Percentiles rank a stretch among this genome's conserved stretches.
Conservation (phyloP, 2,113 vertebrate genomes). For the Scytalopus superciliaris region DNA sequence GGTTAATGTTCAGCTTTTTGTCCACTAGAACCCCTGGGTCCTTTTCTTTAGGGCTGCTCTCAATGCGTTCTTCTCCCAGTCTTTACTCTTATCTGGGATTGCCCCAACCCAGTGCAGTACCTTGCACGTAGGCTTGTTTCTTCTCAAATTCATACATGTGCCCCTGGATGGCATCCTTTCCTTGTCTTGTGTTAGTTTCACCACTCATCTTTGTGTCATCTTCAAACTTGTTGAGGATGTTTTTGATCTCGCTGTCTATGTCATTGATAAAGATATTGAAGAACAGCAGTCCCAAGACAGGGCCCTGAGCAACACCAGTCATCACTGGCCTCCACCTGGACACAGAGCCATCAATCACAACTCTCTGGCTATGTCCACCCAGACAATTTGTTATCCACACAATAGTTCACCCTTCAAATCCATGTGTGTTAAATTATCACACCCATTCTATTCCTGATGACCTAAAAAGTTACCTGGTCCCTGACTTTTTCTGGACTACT, state of each 20-base stretch:
- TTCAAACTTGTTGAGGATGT: background rate
- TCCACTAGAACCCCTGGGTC: fast-evolving
- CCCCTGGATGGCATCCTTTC: background rate
- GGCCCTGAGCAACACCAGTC: background rate
- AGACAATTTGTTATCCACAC: background rate
- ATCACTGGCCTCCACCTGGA: background rate
- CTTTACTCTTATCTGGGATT: background rate
- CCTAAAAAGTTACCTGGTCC: background rate
- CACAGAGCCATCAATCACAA: background rate
- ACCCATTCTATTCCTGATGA: background rate
- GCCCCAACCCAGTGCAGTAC: fast-evolving
- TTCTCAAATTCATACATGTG: background rate
- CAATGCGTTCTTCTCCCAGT: no score
- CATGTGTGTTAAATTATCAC: background rate
- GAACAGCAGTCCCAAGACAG: background rate
- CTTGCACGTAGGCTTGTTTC: background rate
- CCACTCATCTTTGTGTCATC: background rate
- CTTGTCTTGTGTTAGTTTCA: background rate
- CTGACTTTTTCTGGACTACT: background rate
- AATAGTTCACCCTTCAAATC: background rate
- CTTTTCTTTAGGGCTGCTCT: background rate
- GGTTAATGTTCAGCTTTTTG: background rate
- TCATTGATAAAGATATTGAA: background rate
- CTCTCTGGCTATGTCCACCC: background rate
- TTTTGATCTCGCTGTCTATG: background rate